Evolutionary conservation across 2,113 vertebrate species (phyloP), one percentile per base, ranked within the genome.

Genomic region (Brienomyrus brachyistius): DNA sequence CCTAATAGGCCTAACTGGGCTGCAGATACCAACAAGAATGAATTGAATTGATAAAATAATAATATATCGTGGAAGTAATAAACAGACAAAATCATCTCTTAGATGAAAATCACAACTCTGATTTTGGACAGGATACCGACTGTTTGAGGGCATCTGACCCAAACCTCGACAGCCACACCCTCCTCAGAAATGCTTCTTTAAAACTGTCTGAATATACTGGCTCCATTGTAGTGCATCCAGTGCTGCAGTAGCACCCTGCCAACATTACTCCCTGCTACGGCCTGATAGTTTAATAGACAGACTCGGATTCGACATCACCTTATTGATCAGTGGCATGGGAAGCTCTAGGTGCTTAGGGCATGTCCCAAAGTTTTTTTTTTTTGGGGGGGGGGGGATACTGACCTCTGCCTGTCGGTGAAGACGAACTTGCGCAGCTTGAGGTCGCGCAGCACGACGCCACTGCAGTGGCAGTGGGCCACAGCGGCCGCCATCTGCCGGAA

Each of bases 381-480:
- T 56, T 6, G 0, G 45, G 45, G 47, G 2, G 48, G 48, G 50
- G 54, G 2, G 56, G 47, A 19, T 23, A 87, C 95, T 94, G 70
- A 97, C 97, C 97, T 96, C 93, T 95, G 94, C 8, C 62, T 11
- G 92, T 97, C 93, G 0, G 91, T 89, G 91, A 97, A 98, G 92
- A 98, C 95, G 7, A 98, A 98, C 77, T 96, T 95, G 7, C 95
- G 92, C 10, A 98, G 95, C 90, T 98, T 98, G 92, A 98, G 95
- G 91, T 98, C 97, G 0, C 97, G 92, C 56, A 98, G 95, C 85
- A 98, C 91, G 0, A 98, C 91, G 0, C 96, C 96, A 0, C 95
- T 95, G 9, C 87, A 90, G 89, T 98, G 97, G 15, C 97, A 98
- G 92, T 97, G 96, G 0, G 89, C 93, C 77, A 98, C 93, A 0